These are phyloP conservation scores for Harmothoe impar DNA, from an alignment of 2,888 invertebrate genomes.

Conservation along the genomic window DNA sequence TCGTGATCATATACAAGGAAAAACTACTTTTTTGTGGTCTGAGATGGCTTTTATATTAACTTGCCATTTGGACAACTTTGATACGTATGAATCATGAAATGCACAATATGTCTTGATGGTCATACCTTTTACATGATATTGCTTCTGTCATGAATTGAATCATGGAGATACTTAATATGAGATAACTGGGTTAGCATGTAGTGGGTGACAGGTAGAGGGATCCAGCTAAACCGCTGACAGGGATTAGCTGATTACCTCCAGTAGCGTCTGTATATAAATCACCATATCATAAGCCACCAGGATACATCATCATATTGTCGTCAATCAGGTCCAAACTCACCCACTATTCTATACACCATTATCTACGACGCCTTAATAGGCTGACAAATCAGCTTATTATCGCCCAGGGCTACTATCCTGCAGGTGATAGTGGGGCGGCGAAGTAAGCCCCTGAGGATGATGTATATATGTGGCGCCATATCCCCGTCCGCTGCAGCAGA, in stretches of 20 bases:
- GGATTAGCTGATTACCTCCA: conserved; percentile 5
- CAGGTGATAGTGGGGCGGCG: background rate
- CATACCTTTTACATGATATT: too few relatives aligned
- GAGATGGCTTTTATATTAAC: too few relatives aligned
- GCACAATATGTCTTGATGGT: too few relatives aligned
- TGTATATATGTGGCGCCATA: background rate
- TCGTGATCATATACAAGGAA: too few relatives aligned
- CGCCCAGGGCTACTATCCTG: background rate
- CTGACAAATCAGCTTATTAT: background rate
- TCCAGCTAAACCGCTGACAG: background rate
- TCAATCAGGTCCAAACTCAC: conserved; percentile 1
- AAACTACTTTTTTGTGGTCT: too few relatives aligned
- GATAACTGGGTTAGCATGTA: too few relatives aligned
- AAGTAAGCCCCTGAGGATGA: background rate
- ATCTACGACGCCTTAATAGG: conserved; percentile 25
- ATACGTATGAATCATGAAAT: too few relatives aligned
- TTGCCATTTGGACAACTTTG: too few relatives aligned
- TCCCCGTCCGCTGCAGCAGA: background rate
- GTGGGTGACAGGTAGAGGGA: too few relatives aligned
- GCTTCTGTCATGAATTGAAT: too few relatives aligned
- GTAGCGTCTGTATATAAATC: background rate
- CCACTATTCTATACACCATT: background rate
- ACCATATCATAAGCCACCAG: conserved; percentile 13
- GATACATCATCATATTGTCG: conserved; percentile 17
- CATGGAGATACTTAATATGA: too few relatives aligned